phyloP scores from a whole-genome alignment of 2,113 vertebrate species.

The Gymnocephalus cernua region DNA sequence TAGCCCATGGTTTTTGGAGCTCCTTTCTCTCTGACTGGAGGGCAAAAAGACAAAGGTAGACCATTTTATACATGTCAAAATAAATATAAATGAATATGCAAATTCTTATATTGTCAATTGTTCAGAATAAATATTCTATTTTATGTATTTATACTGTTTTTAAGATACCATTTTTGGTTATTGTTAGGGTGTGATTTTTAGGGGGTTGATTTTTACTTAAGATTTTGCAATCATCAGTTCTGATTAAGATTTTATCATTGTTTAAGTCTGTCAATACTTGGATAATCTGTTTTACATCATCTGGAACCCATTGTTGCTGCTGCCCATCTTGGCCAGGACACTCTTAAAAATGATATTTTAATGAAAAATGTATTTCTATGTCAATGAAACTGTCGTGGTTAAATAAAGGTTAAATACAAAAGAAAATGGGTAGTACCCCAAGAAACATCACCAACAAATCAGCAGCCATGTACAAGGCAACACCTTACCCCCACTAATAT shows the following conservation, averaged over 20 bases:
- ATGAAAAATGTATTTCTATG: background rate
- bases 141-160: background rate
- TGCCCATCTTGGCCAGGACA: background rate
- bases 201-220: background rate
- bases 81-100: background rate
- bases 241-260: background rate
- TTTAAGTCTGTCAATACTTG: background rate
- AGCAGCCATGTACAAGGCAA: background rate
- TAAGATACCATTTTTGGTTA: background rate
- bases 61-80: background rate
- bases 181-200: background rate
- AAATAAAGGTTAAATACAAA: background rate
- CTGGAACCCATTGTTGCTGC: no score
- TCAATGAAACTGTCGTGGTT: background rate
- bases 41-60: conserved; percentile 12
- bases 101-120: background rate
- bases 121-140: background rate
- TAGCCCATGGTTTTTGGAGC: conserved; percentile 85
- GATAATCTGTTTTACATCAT: background rate
- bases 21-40: conserved; percentile 84
- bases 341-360: background rate
- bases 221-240: background rate
- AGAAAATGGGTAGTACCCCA: background rate
- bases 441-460: background rate
- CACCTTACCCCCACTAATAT: background rate